Conservation (phyloP, 1,140 invertebrate species). For the Philotrypesis tridentata region DNA sequence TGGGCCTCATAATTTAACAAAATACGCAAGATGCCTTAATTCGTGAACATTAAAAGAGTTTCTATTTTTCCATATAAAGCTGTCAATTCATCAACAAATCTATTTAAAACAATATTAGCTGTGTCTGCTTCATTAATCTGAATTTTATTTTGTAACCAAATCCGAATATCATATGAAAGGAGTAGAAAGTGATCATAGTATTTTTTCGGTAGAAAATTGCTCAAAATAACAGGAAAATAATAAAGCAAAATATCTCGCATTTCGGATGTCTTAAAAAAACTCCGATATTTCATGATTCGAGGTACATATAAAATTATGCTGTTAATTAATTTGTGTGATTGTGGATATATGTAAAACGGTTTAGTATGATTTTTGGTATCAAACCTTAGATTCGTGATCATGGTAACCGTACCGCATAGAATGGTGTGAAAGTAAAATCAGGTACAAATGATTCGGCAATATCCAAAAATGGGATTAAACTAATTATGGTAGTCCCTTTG, state of each 20-base stretch:
- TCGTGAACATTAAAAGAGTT: conserved; percentile 46
- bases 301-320: conserved; percentile 26
- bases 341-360: conserved; percentile 2
- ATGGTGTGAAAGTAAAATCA: conserved; percentile 27
- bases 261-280: conserved; percentile 41
- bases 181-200: conserved; percentile 47
- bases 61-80: conserved; percentile 37
- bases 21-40: conserved; percentile 25
- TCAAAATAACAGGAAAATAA: conserved; percentile 40
- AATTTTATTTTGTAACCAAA: conserved; percentile 42
- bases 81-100: conserved; percentile 26
- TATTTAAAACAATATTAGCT: conserved; percentile 20
- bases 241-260: conserved; percentile 41
- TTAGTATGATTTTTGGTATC: background rate
- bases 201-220: conserved; percentile 39
- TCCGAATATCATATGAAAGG: conserved; percentile 14
- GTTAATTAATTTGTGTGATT: conserved; percentile 22
- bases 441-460: background rate
- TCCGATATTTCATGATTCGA: background rate
- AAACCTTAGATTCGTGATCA: conserved; percentile 32
- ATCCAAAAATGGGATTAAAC: background rate
- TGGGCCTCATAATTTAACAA: conserved; percentile 37
- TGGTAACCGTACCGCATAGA: background rate
- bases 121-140: conserved; percentile 13
- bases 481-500: conserved; percentile 4